phyloP scores from a whole-genome alignment of 2,797 vertebrate genomes.

The Buceros bicornis region DNA sequence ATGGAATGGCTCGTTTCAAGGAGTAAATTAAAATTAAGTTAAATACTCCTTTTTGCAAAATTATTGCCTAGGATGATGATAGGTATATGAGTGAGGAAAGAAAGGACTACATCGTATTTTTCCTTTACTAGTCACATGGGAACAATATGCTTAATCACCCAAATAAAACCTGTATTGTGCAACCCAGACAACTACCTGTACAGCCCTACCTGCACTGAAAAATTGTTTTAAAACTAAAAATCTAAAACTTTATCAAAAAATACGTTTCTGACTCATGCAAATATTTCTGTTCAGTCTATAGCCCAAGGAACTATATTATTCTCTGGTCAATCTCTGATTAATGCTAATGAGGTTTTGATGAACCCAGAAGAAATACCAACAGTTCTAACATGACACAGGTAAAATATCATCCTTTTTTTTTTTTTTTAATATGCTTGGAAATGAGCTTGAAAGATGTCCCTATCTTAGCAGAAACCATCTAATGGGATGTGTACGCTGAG shows the following conservation, averaged over 20 bases:
- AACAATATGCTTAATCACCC: background rate
- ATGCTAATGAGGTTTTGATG: background rate
- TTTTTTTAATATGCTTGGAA: conserved; percentile 27
- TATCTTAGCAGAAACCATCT: conserved; percentile 65
- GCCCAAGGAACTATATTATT: background rate
- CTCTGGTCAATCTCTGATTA: conserved; percentile 19
- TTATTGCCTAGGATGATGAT: background rate
- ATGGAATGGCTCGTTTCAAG: background rate
- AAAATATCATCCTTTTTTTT: background rate
- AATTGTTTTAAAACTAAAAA: background rate
- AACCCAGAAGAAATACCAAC: conserved; percentile 43
- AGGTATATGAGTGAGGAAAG: background rate
- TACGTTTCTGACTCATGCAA: background rate
- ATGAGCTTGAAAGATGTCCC: conserved; percentile 66
- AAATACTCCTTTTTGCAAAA: background rate
- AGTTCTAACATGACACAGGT: conserved; percentile 1
- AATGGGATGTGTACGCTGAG: conserved; percentile 64
- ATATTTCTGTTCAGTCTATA: background rate
- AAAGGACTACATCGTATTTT: background rate
- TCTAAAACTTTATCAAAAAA: background rate
- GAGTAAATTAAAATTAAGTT: background rate
- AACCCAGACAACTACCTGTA: background rate
- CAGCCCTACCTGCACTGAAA: background rate
- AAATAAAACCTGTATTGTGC: background rate
- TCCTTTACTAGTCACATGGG: background rate